These are phyloP conservation scores for Phrynocephalus versicolor DNA, from an alignment of 2,113 vertebrate species.

Conservation along the genomic window DNA sequence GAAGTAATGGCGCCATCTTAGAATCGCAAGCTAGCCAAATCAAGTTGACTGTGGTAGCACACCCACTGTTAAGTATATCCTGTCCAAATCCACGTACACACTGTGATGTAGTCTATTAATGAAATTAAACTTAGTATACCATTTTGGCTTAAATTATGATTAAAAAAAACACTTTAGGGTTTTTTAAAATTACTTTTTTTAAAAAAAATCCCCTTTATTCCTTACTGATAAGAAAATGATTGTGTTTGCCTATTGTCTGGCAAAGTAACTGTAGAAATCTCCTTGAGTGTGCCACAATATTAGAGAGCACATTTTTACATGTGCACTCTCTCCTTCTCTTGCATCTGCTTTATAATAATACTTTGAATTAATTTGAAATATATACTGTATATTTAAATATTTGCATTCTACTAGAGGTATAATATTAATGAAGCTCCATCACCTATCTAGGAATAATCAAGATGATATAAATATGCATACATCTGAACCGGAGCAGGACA, in stretches of 20 bases:
- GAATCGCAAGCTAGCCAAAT: not conserved
- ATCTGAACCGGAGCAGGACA: not conserved
- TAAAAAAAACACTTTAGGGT: too few species aligned
- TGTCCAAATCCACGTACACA: not conserved
- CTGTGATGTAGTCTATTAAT: conserved; percentile 21
- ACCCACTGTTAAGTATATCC: not conserved
- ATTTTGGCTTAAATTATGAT: conserved; percentile 36
- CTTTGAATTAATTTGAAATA: not conserved
- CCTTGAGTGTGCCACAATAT: conserved; percentile 23
- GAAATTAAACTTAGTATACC: conserved; percentile 13
- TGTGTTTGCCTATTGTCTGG: conserved; percentile 43
- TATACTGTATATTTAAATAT: too few species aligned
- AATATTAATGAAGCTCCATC: not conserved
- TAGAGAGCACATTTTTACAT: conserved; percentile 22
- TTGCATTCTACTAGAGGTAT: conserved; percentile 12
- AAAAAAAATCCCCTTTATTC: conserved; percentile 6
- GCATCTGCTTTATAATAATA: conserved; percentile 11
- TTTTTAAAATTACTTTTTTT: too few species aligned
- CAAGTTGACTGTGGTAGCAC: not conserved
- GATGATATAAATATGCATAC: conserved; percentile 44
- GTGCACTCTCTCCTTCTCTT: not conserved
- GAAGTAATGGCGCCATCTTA: not conserved
- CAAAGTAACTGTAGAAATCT: conserved; percentile 50
- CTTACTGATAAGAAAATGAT: conserved; percentile 32
- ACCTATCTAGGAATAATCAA: not conserved